Percentiles rank a stretch among this genome's conserved stretches.
phyloP scores from a whole-genome alignment of 1,140 invertebrate species.

The Drosophila sproati region DNA sequence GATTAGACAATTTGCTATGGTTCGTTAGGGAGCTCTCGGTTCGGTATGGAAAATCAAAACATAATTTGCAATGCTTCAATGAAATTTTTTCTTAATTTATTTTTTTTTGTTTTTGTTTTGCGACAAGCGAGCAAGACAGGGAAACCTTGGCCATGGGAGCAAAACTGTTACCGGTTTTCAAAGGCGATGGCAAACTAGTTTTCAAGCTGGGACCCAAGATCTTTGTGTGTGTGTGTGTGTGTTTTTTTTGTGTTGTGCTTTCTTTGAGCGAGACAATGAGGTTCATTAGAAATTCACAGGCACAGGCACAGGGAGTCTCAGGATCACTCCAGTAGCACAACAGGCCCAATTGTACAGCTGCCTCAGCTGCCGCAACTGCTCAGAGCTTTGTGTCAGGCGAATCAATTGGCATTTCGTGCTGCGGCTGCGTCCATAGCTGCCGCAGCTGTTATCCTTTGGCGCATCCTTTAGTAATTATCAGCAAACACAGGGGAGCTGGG shows the following conservation, averaged over 20 bases:
- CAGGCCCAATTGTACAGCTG: constrained; percentile 39
- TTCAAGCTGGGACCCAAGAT: constrained; percentile 52
- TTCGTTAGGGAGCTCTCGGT: constrained; percentile 62
- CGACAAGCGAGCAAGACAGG: neutral
- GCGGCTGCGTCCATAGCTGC: constrained; percentile 31
- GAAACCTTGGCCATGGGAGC: constrained; percentile 33
- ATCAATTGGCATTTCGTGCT: constrained; percentile 67
- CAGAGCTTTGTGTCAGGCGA: constrained; percentile 29
- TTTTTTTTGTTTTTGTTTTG: constrained; percentile 6
- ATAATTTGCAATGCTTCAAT: constrained; percentile 71
- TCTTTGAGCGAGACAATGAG: constrained; percentile 60
- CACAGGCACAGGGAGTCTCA: constrained; percentile 1
- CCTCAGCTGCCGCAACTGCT: constrained; percentile 15
- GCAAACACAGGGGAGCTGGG: constrained; percentile 14
- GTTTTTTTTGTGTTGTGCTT: constrained; percentile 33
- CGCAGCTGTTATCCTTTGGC: constrained; percentile 73
- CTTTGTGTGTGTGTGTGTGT: constrained; percentile 18
- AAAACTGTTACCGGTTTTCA: constrained; percentile 73
- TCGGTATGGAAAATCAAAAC: constrained; percentile 72
- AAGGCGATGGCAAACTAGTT: constrained; percentile 74
- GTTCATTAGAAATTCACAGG: constrained; percentile 68
- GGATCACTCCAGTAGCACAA: constrained; percentile 14
- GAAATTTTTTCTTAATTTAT: constrained; percentile 15
- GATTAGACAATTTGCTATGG: constrained; percentile 75
- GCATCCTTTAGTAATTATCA: constrained; percentile 76